Percentiles rank a stretch among this genome's conserved stretches.
These are phyloP conservation scores for Lycaon pictus DNA, from an alignment of 2,113 vertebrate species.

Conservation along the genomic window DNA sequence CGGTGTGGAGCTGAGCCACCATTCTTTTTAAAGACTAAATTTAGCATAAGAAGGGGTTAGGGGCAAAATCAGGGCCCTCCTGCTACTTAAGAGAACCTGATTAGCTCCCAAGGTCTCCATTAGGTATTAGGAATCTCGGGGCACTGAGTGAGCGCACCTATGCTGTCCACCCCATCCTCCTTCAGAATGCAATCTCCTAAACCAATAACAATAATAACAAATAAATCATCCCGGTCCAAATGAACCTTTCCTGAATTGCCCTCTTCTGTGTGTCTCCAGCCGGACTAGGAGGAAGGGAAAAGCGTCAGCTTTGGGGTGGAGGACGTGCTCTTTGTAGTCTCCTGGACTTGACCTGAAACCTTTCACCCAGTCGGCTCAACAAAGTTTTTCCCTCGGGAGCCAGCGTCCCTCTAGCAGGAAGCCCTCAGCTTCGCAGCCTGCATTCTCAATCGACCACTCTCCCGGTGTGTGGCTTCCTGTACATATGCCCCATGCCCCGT, in stretches of 20 bases:
- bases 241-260: constrained; percentile 11
- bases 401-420: neutral
- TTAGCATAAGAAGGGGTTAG: neutral
- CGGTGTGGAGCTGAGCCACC: neutral
- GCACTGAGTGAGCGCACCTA: neutral
- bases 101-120: neutral
- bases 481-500: neutral
- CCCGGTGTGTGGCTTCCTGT: neutral
- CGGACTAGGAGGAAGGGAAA: neutral
- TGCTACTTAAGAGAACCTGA: neutral
- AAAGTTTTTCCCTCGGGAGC: neutral
- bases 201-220: neutral
- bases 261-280: constrained; percentile 26
- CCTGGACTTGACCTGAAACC: constrained; percentile 46
- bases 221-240: neutral
- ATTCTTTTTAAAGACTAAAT: neutral
- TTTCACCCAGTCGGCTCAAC: neutral
- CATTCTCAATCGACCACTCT: neutral
- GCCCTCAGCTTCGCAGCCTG: neutral
- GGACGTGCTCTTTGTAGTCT: neutral
- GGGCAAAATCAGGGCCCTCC: neutral
- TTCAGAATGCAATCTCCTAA: neutral
- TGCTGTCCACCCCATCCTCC: neutral
- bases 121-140: neutral
- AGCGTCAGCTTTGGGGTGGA: neutral